A percentile compares a stretch with the other conserved stretches of the same genome.
phyloP scores from a whole-genome alignment of 2,888 invertebrate species.

The Platycheirus rosarum region DNA sequence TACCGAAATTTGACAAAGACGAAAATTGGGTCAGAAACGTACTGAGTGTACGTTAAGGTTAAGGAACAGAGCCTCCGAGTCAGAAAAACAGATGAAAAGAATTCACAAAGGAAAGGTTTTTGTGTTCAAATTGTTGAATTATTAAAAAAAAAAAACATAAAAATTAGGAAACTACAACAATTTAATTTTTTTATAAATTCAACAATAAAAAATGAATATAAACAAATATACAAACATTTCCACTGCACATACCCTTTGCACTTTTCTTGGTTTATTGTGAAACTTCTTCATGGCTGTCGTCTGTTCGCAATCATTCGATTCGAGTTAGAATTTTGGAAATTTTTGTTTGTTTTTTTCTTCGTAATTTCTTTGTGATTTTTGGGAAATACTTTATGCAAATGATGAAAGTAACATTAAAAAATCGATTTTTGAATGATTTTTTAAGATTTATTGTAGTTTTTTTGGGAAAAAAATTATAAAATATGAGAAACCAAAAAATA shows the following conservation, averaged over 20 bases:
- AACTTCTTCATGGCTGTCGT: slow-evolving; percentile 71
- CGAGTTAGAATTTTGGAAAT: slow-evolving; percentile 39
- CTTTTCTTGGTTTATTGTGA: slow-evolving; percentile 74
- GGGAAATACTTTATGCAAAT: slow-evolving; percentile 28
- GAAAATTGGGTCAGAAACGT: slow-evolving; percentile 59
- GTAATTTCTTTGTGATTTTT: slow-evolving; percentile 4
- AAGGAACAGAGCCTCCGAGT: not conserved
- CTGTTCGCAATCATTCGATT: slow-evolving; percentile 47
- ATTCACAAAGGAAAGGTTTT: not conserved
- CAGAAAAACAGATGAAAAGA: not conserved
- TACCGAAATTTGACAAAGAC: slow-evolving; percentile 33
- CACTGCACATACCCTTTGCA: slow-evolving; percentile 72
- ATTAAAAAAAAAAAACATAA: slow-evolving; percentile 20
- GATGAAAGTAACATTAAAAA: slow-evolving; percentile 26
- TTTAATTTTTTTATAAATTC: too few relatives aligned
- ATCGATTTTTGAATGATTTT: slow-evolving; percentile 59
- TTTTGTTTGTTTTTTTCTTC: slow-evolving; percentile 33
- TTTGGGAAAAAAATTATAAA: slow-evolving; percentile 67
- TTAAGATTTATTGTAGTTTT: slow-evolving; percentile 45
- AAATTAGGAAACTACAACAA: not conserved
- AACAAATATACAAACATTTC: slow-evolving; percentile 70
- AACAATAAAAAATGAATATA: slow-evolving; percentile 41
- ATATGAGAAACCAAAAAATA: slow-evolving; percentile 71
- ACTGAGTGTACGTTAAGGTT: slow-evolving; percentile 25
- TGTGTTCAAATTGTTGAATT: not conserved